phyloP scores from a whole-genome alignment of 2,888 invertebrate species.

The Conops quadrifasciatus region DNA sequence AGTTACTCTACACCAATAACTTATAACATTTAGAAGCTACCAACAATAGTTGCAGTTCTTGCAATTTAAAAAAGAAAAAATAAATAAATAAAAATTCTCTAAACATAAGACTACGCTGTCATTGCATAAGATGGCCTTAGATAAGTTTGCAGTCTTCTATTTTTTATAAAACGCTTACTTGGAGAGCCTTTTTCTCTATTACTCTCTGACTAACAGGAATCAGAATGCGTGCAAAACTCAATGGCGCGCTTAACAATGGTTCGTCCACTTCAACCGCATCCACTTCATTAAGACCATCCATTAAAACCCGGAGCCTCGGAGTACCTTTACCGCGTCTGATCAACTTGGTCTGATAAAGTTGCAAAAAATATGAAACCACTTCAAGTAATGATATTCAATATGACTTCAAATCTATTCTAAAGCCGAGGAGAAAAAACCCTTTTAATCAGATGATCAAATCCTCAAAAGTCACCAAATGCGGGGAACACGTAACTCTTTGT shows the following conservation, averaged over 20 bases:
- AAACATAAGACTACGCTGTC: too few relatives aligned
- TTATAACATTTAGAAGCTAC: too few relatives aligned
- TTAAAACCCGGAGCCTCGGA: conserved; percentile 2
- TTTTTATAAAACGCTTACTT: too few relatives aligned
- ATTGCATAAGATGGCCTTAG: too few relatives aligned
- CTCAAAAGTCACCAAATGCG: conserved; percentile 32
- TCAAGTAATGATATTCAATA: conserved; percentile 33
- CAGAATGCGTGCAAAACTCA: too few relatives aligned
- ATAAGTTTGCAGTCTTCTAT: too few relatives aligned
- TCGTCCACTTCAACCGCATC: not conserved
- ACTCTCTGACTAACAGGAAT: too few relatives aligned
- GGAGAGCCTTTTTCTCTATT: too few relatives aligned
- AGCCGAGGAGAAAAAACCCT: not conserved
- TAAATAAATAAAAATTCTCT: too few relatives aligned
- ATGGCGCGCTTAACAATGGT: not conserved
- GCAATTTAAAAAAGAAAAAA: too few relatives aligned
- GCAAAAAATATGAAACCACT: conserved; percentile 28
- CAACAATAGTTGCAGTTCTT: too few relatives aligned
- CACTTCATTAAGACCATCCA: conserved; percentile 25
- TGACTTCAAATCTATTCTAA: conserved; percentile 28
- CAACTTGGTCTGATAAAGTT: not conserved
- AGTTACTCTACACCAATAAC: too few relatives aligned
- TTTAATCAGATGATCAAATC: conserved; percentile 27
- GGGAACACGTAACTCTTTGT: not conserved
- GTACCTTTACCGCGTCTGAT: not conserved